Evolutionary conservation across 2,888 invertebrate genomes (phyloP), one percentile per base, ranked within the genome.

Genomic region (Troides oblongomaculatus): DNA sequence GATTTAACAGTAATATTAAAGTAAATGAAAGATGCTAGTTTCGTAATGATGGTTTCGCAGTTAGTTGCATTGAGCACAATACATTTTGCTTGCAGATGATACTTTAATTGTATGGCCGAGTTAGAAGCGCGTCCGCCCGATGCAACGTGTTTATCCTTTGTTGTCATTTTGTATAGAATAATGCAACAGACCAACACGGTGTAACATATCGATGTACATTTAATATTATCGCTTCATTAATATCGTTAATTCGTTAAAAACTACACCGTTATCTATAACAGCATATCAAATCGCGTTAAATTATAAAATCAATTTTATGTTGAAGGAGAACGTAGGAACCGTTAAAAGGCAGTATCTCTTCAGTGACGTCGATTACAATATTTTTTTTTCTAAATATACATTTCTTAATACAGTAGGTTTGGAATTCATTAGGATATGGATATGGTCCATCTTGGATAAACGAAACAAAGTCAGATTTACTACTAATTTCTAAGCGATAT

Each of bases 41-140:
- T 61, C 69, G 62, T 69, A 69, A 65, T 57, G 62, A 65, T 65
- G 64, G 43, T 65, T 65, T 57, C 69, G 65, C n/a, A 53, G 61
- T 64, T 62, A 61, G 66, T 64, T 65, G 69, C 64, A 69, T 71
- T 25, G 62, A 62, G 68, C 53, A 66, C 68, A 63, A 57, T 71
- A 71, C 70, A 72, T 66, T 65, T 65, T 58, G 70, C 68, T 62
- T 66, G 68, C 70, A 67, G 63, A 71, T n/a, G n/a, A 53, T 53
- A 71, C 65, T 63, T 64, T 61, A 63, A 64, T 65, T 64, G 72
- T 75, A 74, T 76, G 75, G 68, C 74, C 74, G 74, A 75, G 74
- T 75, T 75, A 72, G 74, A 74, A 75, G 73, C 72, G 75, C 76
- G 73, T 68, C 70, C 70, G 73, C 80, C 78, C 79, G 77, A 76